Evolutionary conservation across 2,113 vertebrate species (phyloP), one percentile per base, ranked within the genome.

Genomic region (Rissa tridactyla): DNA sequence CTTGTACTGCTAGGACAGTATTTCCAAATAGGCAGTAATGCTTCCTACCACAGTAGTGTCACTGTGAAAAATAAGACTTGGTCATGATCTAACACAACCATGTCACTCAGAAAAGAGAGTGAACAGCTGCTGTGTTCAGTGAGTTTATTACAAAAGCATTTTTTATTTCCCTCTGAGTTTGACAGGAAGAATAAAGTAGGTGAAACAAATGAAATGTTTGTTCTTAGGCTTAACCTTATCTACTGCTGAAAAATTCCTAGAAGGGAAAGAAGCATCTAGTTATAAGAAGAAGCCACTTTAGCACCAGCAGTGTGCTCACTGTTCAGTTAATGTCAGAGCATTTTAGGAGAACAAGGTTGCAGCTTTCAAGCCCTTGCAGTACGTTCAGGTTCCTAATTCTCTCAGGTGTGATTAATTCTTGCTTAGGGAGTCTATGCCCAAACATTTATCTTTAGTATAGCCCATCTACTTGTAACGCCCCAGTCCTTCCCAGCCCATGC

Each of bases 171-270:
- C 15, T 23, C 62, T 14, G 8, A 92, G 42, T 73, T 73, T 70
- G 46, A 83, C 54, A 61, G 30, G 49, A 18, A 88, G n/a, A 69
- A 72, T 76, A 90, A 85, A 65, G 40, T 30, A 88, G 40, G 32
- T 77, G 49, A 95, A 92, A 73, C 32, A 93, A 95, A 94, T 80
- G 25, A 77, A 86, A 93, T 70, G 20, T 58, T 94, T 91, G 66
- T 69, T 93, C 12, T 92, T 73, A 78, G 38, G 29, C 22, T 96
- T 95, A 94, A 90, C 76, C 34, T 79, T 87, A 70, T 70, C 71
- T 62, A 61, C 30, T 13, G 13, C 30, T 89, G 77, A 87, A 91
- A 82, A 91, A 87, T 52, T 78, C 17, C 40, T 75, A 22, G 27
- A 71, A 75, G 38, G 88, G 68, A 73, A 88, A 78, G 25, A 66